Conservation (phyloP, 2,113 vertebrate genomes). For the Ellobius talpinus region DNA sequence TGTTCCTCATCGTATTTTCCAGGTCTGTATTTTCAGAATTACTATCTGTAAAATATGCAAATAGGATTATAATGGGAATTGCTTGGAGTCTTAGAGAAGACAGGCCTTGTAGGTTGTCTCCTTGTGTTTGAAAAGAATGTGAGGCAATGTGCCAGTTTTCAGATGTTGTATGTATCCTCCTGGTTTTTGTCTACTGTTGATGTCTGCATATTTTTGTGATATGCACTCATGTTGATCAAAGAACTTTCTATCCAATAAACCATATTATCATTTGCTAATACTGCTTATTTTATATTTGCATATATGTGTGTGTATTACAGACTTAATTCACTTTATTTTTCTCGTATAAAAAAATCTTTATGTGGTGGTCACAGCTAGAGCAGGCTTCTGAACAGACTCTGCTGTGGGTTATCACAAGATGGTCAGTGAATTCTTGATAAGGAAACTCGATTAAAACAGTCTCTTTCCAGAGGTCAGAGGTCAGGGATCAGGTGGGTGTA, state of each 20-base stretch:
- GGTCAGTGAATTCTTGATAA: neutral
- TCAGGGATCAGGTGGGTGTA: neutral
- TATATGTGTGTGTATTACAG: neutral
- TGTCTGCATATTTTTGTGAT: neutral
- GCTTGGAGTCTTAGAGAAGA: neutral
- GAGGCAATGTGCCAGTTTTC: neutral
- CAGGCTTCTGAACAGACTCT: neutral
- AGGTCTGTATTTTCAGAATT: neutral
- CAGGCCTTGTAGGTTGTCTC: neutral
- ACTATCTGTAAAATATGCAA: neutral
- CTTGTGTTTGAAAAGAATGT: neutral
- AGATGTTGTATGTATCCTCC: neutral
- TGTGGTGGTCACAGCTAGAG: neutral
- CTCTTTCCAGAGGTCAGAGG: neutral
- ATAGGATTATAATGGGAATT: neutral
- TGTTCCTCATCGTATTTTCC: neutral
- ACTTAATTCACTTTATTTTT: neutral
- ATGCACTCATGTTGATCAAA: neutral
- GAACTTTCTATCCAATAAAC: neutral
- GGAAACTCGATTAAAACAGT: neutral
- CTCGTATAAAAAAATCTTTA: neutral
- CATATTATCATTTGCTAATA: neutral
- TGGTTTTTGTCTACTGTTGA: neutral
- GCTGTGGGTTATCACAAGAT: neutral
- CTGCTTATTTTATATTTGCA: neutral